phyloP scores from a whole-genome alignment of 2,113 vertebrate genomes.

The Chloropsis cyanopogon region DNA sequence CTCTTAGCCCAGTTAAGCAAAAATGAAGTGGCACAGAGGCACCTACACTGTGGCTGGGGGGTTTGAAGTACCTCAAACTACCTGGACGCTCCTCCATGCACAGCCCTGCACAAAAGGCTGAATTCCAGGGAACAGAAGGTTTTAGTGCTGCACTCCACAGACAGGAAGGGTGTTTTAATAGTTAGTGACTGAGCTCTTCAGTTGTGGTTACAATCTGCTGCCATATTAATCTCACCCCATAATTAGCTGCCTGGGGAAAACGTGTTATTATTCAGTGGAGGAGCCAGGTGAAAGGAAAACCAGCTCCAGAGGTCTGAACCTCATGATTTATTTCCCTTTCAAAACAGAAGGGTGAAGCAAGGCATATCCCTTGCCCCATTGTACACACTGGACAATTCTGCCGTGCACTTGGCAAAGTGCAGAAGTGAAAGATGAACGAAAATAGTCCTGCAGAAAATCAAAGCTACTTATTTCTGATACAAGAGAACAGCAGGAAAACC shows the following conservation, averaged over 20 bases:
- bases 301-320: not conserved
- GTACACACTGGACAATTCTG: not conserved
- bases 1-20: not conserved
- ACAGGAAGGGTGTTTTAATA: not conserved
- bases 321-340: not conserved
- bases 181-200: slow-evolving; percentile 41
- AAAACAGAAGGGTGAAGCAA: not conserved
- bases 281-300: slow-evolving; percentile 46
- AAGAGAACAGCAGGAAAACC: not conserved
- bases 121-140: not conserved
- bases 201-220: slow-evolving; percentile 36
- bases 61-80: not conserved
- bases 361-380: not conserved
- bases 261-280: not conserved
- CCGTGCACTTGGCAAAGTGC: not conserved
- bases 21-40: not conserved
- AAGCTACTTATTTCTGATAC: not conserved
- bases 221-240: slow-evolving; percentile 62
- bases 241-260: slow-evolving; percentile 72
- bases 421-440: not conserved
- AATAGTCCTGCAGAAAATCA: not conserved
- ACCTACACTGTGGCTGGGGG: fast-evolving
- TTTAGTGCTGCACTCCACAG: not conserved
- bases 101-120: not conserved
- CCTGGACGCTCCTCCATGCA: not conserved